These are phyloP conservation scores for Alcis repandata DNA, from an alignment of 2,888 invertebrate genomes.

Conservation along the genomic window DNA sequence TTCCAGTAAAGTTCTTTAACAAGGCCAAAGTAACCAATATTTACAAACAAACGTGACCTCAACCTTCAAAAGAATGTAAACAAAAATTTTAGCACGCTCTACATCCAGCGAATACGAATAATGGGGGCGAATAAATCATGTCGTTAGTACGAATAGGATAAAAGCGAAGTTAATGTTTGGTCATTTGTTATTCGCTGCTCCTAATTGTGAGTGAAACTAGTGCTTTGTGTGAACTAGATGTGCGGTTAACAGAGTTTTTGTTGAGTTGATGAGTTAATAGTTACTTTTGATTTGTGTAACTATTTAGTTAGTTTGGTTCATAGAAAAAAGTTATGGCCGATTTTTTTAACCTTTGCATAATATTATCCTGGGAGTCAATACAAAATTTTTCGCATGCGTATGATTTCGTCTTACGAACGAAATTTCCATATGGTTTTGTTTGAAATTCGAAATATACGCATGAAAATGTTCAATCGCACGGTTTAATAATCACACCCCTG, in stretches of 20 bases:
- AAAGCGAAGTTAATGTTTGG: conserved; percentile 32
- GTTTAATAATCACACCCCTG: background rate
- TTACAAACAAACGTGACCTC: conserved; percentile 37
- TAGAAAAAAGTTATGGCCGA: too few species aligned
- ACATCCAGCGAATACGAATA: conserved; percentile 21
- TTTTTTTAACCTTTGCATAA: too few species aligned
- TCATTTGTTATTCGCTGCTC: conserved; percentile 28
- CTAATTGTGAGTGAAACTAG: conserved; percentile 30
- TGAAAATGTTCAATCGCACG: too few species aligned
- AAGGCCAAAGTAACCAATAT: conserved; percentile 25
- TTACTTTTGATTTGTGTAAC: background rate
- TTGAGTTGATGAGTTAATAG: conserved; percentile 10
- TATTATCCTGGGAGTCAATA: too few species aligned
- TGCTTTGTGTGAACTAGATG: conserved; percentile 26
- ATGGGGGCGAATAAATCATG: conserved; percentile 30
- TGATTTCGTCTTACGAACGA: too few species aligned
- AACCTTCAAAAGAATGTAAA: conserved; percentile 29
- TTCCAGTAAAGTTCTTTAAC: background rate
- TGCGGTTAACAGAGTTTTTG: conserved; percentile 15
- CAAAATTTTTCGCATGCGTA: too few species aligned
- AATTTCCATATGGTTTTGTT: too few species aligned
- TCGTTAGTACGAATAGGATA: conserved; percentile 31
- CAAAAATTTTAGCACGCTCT: conserved; percentile 31
- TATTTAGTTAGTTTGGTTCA: too few species aligned
- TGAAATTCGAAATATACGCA: too few species aligned